Base-by-base conservation (phyloP, 2,888 invertebrate species). In the Polyploca ridens region DNA sequence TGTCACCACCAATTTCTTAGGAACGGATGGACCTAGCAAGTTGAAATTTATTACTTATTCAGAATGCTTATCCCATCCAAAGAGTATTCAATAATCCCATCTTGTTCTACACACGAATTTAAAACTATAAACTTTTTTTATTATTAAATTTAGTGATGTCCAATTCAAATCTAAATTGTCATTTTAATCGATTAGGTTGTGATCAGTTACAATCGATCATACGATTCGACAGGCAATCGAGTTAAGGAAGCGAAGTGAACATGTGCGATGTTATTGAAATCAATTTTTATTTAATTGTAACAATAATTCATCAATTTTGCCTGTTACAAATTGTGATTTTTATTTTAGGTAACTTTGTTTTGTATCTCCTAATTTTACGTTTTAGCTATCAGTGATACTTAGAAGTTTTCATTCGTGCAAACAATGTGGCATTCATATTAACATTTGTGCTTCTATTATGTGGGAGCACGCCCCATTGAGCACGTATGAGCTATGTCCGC, bases 161-260 rank as follows among this genome's bases (percentile, higher is more conserved):
- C 49, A 58, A 74, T 63, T 68, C 59, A 49, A 69, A 71, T 66
- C 67, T 64, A 69, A 71, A 77, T 71, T 70, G 70, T 66, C 62
- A 49, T 67, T 68, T 68, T 62, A 74, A 71, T 78, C 72, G 70
- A 77, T 73, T 61, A 38, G 62, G 10, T 66, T 64, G 66, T 67
- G 71, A 84, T 85, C 79, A 69, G 69, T 82, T 72, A 78, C 69
- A 70, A 90, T 91, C 90, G 76, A 89, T 90, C 90, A 90, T 86
- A 66, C 59, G 62, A 71, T 70, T 71, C 73, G 86, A 85, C 86
- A 82, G 69, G 63, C 70, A 69, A 75, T 76, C 73, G 75, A 74
- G 46, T 46, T 46, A 41, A 16, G 19, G 19, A 83, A 81, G 84
- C 83, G 82, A 85, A 81, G 80, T 81, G 79, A 81, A 82, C 84